Evolutionary conservation across 23 tunicate genomes (phyloP).

Genomic region (Styela plicata): DNA sequence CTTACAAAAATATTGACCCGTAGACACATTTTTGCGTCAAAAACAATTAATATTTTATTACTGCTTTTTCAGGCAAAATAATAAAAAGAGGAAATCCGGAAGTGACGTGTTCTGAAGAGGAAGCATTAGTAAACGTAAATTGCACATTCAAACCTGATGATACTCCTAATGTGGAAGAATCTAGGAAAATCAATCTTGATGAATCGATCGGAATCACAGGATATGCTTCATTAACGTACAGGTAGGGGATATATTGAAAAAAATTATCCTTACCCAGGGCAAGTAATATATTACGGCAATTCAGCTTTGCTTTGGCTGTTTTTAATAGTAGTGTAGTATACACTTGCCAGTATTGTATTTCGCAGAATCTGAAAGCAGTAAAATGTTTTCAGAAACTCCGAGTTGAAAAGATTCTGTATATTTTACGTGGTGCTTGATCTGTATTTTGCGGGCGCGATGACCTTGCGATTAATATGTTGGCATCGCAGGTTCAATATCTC

Average conservation of each 20-base stretch:
- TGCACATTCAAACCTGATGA: conserved; percentile 4
- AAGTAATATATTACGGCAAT: too few relatives aligned
- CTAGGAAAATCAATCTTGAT: neutral
- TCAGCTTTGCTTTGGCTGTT: too few relatives aligned
- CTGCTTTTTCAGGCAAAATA: conserved; percentile 19
- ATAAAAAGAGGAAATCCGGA: neutral
- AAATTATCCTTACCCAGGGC: too few relatives aligned
- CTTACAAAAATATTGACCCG: neutral
- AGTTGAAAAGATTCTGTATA: too few relatives aligned
- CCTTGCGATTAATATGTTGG: too few relatives aligned
- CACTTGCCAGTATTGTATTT: too few relatives aligned
- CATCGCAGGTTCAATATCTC: too few relatives aligned
- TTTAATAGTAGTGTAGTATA: too few relatives aligned
- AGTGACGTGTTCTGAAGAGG: neutral
- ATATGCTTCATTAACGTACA: conserved; percentile 24
- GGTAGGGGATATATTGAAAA: conserved; percentile 6
- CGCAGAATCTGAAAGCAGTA: too few relatives aligned
- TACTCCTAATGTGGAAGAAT: neutral
- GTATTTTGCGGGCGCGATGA: too few relatives aligned
- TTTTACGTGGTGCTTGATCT: too few relatives aligned
- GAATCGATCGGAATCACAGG: neutral
- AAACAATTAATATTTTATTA: conserved; percentile 8
- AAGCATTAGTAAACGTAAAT: conserved; percentile 8
- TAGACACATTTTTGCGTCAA: neutral
- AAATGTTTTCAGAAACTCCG: too few relatives aligned